Evolutionary conservation across 2,797 vertebrate genomes (phyloP), one percentile per base, ranked within the genome.

Genomic region (Anas flavirostris): DNA sequence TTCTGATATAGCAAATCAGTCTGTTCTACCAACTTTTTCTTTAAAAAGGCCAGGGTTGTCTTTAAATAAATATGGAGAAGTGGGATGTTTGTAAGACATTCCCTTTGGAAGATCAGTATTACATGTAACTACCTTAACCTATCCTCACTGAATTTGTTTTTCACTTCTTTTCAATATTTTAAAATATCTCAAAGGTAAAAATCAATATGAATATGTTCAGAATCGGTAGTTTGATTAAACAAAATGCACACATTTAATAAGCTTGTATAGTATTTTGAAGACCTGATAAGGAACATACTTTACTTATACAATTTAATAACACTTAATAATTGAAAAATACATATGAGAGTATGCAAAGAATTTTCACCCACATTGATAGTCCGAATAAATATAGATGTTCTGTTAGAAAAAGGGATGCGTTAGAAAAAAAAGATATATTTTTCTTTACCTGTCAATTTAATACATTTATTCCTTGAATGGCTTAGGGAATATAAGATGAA

Each of bases 261-360:
- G n/a, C 5, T 88, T 95, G 73, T 81, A 33, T 79, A 66, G 67
- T 83, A 78, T 68, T 56, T 93, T 50, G 66, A 90, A 94, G 76
- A 82, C 21, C 12, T 52, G 28, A 4, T 70, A 81, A 69, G 35
- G 44, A 83, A 7, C 9, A 63, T 44, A 69, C 48, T 90, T 91
- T 94, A 29, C 10, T 41, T 83, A 91, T 93, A 16, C 16, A 81
- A 35, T 90, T 83, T 67, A 81, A 55, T 88, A 76, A 72, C 79
- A 59, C 52, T 63, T 83, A 73, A 83, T 55, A 43, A 11, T 46
- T 69, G 64, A 90, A 83, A 74, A 93, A 85, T 82, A 44, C 23
- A 43, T 56, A 23, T 79, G 22, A 48, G 28, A 63, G 6, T 59
- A n/a, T 78, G 37, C 29, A 82, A 46, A 90, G 35, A 64, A 59